A percentile compares a stretch with the other conserved stretches of the same genome.
phyloP scores from a whole-genome alignment of 2,113 vertebrate genomes.

The Corythoichthys haematopterus region DNA sequence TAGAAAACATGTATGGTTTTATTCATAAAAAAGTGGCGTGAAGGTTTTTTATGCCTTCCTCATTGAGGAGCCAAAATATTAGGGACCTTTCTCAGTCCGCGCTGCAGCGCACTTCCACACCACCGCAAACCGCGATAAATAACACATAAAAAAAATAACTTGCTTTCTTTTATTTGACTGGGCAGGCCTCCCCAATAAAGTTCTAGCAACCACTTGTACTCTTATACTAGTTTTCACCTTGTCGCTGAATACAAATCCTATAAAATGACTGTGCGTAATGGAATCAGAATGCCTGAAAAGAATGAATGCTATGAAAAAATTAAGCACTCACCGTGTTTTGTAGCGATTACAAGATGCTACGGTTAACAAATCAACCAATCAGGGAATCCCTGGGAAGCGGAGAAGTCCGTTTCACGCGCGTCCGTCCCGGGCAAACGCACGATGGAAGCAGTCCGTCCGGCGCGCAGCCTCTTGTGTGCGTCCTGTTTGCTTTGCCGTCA shows the following conservation, averaged over 20 bases:
- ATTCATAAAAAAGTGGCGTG: background rate
- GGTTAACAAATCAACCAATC: background rate
- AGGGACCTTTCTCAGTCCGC: background rate
- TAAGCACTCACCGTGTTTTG: background rate
- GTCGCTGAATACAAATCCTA: background rate
- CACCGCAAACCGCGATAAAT: background rate
- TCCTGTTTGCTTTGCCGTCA: background rate
- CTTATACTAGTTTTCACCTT: background rate
- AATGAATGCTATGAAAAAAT: background rate
- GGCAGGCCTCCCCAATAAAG: background rate
- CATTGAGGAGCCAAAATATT: background rate
- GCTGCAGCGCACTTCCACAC: background rate
- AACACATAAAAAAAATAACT: background rate
- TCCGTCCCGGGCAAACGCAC: background rate
- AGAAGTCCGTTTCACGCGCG: slow-evolving; percentile 2
- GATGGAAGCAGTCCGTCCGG: background rate
- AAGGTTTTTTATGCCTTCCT: background rate
- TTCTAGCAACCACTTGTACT: background rate
- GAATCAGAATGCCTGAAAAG: background rate
- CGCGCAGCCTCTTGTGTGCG: background rate
- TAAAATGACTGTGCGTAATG: background rate
- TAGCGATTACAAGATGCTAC: too few species aligned
- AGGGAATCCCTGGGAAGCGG: background rate
- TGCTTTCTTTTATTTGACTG: background rate
- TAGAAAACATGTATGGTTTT: background rate